Percentiles rank a stretch among this genome's conserved stretches.
These are phyloP conservation scores for Poecilia velifera DNA, from an alignment of 2,797 vertebrate genomes.

Conservation along the genomic window DNA sequence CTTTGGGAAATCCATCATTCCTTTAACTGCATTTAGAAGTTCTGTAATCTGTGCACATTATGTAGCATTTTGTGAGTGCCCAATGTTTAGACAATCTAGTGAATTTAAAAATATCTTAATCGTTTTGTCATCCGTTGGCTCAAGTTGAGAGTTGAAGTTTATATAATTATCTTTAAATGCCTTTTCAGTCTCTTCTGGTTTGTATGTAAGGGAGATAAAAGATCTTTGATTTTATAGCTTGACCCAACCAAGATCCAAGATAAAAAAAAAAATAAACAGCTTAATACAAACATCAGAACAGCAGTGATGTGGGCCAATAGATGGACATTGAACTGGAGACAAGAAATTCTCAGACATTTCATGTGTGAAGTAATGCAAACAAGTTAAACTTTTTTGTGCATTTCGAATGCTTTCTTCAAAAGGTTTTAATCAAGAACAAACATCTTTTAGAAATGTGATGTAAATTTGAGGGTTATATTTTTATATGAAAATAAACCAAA, in stretches of 20 bases:
- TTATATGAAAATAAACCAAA: not conserved
- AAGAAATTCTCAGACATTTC: too few species aligned
- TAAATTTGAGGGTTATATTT: not conserved
- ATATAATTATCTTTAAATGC: slow-evolving; percentile 21
- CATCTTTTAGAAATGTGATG: too few species aligned
- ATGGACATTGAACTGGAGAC: too few species aligned
- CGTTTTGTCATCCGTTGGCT: too few species aligned
- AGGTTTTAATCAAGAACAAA: too few species aligned
- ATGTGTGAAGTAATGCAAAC: too few species aligned
- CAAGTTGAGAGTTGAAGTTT: not conserved
- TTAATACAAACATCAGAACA: too few species aligned
- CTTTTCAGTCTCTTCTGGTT: slow-evolving; percentile 7
- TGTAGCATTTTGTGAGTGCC: not conserved
- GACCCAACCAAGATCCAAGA: too few species aligned
- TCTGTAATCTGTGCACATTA: not conserved
- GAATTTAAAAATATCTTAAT: not conserved
- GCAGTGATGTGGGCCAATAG: too few species aligned
- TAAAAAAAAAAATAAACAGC: too few species aligned
- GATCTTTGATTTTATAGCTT: slow-evolving; percentile 20
- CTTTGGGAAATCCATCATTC: not conserved
- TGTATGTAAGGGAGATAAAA: not conserved
- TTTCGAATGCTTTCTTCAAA: not conserved
- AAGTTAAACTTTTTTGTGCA: too few species aligned
- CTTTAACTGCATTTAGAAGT: not conserved
- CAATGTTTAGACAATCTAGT: not conserved